Base-by-base conservation (phyloP, 2,113 vertebrate genomes). In the Aphelocoma coerulescens region DNA sequence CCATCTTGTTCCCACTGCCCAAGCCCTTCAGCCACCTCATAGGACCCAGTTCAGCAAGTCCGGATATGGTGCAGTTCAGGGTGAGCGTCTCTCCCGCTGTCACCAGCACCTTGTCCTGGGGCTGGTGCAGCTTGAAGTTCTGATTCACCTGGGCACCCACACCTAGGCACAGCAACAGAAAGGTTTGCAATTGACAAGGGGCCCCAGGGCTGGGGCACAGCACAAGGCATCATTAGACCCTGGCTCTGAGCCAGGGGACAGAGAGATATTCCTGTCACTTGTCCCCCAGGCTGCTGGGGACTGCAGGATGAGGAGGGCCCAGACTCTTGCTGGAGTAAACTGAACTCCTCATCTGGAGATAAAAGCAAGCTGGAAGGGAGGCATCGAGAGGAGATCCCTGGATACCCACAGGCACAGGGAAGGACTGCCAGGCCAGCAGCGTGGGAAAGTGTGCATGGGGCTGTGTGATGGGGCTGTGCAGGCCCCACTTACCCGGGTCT, bases 41-140 rank as follows among this genome's bases (percentile, higher is more conserved):
- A 1, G 89, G 24, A 19, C 97, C 97, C 0, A 0, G 0, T 0
- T 0, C 12, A 5, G 0, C 0, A 0, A 0, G 0, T 10, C 0
- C 5, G 0, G 73, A 32, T 0, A 0, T 0, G 2, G 7, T 52
- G 73, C 95, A 97, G 44, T 0, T 57, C 71, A 97, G 89, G 18
- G 23, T 86, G 57, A 96, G 57, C 0, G 2, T 76, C 3, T 35
- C 1, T 26, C 95, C 95, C 0, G 1, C 57, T 15, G 1, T 0
- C 57, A 88, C 94, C 0, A 0, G 6, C 75, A 88, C 22, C 9
- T 14, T 6, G 5, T 0, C 0, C 35, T 84, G 58, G 32, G 91
- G 62, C 86, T 96, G 94, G 1, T 2, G 10, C 80, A 89, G 6
- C 44, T 14, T 0, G 2, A 75, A 28, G 28, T 0, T 0, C 17